Conservation (phyloP, 2,797 vertebrate species). For the Apodemus agrarius region DNA sequence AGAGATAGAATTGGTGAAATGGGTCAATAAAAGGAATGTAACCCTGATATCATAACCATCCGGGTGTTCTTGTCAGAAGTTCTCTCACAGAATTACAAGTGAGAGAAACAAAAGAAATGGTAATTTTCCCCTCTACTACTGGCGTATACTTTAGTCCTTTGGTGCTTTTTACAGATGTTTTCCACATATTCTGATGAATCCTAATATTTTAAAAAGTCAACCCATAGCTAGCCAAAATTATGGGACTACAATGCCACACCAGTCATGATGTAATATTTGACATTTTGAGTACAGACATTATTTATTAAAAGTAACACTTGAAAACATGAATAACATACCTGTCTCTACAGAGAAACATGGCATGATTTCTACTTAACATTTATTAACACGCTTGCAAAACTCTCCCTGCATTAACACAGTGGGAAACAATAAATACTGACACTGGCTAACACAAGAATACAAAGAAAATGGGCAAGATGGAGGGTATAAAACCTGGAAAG, state of each 20-base stretch:
- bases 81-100: constrained; percentile 59
- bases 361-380: constrained; percentile 69
- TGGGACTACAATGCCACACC: not conserved
- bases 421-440: constrained; percentile 88
- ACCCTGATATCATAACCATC: constrained; percentile 53
- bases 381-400: constrained; percentile 55
- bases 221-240: not conserved
- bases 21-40: constrained; percentile 56
- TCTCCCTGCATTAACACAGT: constrained; percentile 74
- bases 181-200: not conserved
- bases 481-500: constrained; percentile 55
- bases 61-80: not conserved
- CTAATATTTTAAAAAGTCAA: not conserved
- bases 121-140: not conserved
- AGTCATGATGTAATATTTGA: not conserved
- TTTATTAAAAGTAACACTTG: constrained; percentile 64
- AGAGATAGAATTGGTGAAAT: constrained; percentile 58
- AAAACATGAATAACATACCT: constrained; percentile 72
- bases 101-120: not conserved
- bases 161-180: not conserved
- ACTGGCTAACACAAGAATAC: constrained; percentile 73
- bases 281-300: constrained; percentile 57
- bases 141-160: not conserved
- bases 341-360: constrained; percentile 75
- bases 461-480: constrained; percentile 62